A percentile compares a stretch with the other conserved stretches of the same genome.
Conservation (phyloP, 2,797 vertebrate species). For the Zalophus californianus region DNA sequence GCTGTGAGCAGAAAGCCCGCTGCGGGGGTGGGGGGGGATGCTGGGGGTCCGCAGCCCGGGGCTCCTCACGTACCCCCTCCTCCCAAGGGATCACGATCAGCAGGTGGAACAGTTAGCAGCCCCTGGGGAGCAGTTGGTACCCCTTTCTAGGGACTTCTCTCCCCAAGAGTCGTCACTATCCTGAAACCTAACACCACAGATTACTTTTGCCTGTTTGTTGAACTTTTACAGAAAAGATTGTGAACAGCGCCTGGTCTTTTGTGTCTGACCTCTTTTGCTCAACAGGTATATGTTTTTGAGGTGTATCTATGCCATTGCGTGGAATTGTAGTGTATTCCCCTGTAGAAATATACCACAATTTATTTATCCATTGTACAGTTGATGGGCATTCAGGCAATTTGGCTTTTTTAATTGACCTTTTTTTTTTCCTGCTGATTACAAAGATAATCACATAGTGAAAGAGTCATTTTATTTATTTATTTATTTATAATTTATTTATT, state of each 20-base stretch:
- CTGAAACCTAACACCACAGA: background rate
- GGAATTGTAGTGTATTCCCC: background rate
- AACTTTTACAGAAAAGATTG: background rate
- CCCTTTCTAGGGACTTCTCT: background rate
- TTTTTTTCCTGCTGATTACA: background rate
- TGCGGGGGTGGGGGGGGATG: background rate
- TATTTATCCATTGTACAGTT: background rate
- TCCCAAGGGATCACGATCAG: too few species aligned
- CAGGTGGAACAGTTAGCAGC: too few species aligned
- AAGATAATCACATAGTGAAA: background rate
- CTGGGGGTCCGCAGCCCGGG: fast-evolving
- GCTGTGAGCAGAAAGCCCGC: fast-evolving
- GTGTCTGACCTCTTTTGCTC: background rate
- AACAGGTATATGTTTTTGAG: background rate
- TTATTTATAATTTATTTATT: too few species aligned
- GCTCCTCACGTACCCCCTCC: background rate
- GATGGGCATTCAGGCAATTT: background rate
- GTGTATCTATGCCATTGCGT: fast-evolving
- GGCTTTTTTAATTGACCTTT: background rate
- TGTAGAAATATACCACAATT: background rate
- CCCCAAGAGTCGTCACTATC: background rate
- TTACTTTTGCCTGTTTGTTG: background rate
- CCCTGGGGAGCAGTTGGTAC: fast-evolving
- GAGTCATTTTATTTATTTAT: background rate
- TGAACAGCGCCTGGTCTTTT: background rate